Evolutionary conservation across 1,140 invertebrate genomes (phyloP).

Genomic region (Papilio aristodemus): DNA sequence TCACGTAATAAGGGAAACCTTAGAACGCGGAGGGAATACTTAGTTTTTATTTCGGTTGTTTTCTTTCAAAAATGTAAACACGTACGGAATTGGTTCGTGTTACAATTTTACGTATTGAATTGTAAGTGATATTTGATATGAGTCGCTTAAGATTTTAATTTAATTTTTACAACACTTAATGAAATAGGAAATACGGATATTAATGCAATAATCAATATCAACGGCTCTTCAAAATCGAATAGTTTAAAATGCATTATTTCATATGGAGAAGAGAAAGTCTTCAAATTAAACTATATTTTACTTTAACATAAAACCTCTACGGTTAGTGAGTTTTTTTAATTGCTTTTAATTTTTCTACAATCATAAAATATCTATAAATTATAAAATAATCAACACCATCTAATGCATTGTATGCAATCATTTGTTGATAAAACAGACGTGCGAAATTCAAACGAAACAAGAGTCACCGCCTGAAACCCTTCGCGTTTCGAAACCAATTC

Average conservation of each 20-base stretch:
- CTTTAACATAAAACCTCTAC: too few species aligned
- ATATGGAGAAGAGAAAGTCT: too few species aligned
- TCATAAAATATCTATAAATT: not conserved
- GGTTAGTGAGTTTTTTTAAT: too few species aligned
- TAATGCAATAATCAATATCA: too few species aligned
- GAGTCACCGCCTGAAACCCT: conserved; percentile 42
- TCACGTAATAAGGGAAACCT: conserved; percentile 42
- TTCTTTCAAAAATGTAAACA: conserved; percentile 27
- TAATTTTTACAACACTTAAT: too few species aligned
- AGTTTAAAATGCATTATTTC: too few species aligned
- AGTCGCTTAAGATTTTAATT: too few species aligned
- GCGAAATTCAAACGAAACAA: conserved; percentile 34
- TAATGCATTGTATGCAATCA: not conserved
- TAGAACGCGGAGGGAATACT: conserved; percentile 37
- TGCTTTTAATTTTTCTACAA: too few species aligned
- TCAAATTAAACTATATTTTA: too few species aligned
- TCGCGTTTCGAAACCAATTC: conserved; percentile 49
- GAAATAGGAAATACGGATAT: too few species aligned
- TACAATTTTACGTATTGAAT: conserved; percentile 8
- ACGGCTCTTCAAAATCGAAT: too few species aligned
- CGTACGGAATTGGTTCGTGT: not conserved
- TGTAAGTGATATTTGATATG: too few species aligned
- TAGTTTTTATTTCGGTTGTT: conserved; percentile 21
- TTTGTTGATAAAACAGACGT: conserved; percentile 8
- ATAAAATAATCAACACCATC: conserved; percentile 3